These are phyloP conservation scores for Hemicentrotus pulcherrimus DNA, from an alignment of 35 echinoderm and acorn worm genomes.

Conservation along the genomic window DNA sequence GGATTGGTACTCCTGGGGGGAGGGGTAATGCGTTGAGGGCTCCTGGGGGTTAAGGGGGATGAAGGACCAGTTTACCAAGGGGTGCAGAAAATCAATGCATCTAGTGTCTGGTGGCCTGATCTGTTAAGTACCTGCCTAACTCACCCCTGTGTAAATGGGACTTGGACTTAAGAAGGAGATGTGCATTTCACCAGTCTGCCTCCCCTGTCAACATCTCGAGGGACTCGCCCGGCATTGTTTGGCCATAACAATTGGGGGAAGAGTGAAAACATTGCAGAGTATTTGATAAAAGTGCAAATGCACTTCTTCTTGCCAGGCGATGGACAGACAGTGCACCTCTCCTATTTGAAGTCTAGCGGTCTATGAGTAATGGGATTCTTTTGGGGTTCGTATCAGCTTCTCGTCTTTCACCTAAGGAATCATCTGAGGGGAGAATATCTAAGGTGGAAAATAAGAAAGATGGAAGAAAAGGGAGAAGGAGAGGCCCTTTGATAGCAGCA, in stretches of 20 bases:
- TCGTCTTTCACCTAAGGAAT: constrained; percentile 44
- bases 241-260: constrained; percentile 28
- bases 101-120: neutral
- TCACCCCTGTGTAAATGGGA: neutral
- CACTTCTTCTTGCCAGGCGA: neutral
- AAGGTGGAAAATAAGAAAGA: constrained; percentile 32
- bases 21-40: neutral
- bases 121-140: neutral
- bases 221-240: constrained; percentile 41
- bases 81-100: neutral
- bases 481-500: neutral
- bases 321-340: neutral
- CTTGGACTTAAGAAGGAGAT: neutral
- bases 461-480: constrained; percentile 18
- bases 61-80: neutral
- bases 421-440: neutral
- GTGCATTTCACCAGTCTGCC: constrained; percentile 19
- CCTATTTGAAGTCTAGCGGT: constrained; percentile 54
- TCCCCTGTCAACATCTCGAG: constrained; percentile 1
- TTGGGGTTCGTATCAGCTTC: constrained; percentile 17
- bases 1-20: neutral
- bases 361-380: constrained; percentile 72
- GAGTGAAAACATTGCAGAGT: constrained; percentile 44
- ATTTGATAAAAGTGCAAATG: constrained; percentile 44
- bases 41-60: neutral